These are phyloP conservation scores for Eupithecia insigniata DNA, from an alignment of 2,888 invertebrate species.

Conservation along the genomic window DNA sequence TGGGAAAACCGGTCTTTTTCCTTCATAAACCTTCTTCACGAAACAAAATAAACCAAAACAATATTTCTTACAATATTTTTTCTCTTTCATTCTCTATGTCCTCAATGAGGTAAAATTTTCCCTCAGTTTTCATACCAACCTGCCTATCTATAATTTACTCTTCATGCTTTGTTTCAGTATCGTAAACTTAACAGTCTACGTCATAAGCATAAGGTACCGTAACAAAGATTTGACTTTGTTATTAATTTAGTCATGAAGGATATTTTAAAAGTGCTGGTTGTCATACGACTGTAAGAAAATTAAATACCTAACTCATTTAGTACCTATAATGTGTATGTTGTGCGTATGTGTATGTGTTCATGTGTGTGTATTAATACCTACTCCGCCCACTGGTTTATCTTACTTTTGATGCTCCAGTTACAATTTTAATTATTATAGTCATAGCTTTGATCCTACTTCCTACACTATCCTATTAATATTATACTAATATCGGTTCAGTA, in stretches of 20 bases:
- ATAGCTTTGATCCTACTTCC: too few relatives aligned
- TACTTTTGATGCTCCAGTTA: neutral
- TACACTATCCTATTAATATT: too few relatives aligned
- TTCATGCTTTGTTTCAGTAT: neutral
- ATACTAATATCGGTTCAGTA: too few relatives aligned
- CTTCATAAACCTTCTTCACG: too few relatives aligned
- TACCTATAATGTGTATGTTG: too few relatives aligned
- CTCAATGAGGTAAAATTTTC: neutral
- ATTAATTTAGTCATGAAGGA: conserved; percentile 34
- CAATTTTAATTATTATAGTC: too few relatives aligned
- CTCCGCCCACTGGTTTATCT: neutral
- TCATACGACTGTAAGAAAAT: conserved; percentile 20
- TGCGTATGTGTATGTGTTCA: too few relatives aligned
- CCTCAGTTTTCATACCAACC: neutral
- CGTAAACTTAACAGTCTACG: neutral
- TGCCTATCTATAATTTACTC: neutral
- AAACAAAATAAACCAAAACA: too few relatives aligned
- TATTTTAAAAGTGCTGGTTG: conserved; percentile 17
- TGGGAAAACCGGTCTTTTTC: too few relatives aligned
- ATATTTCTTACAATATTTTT: too few relatives aligned
- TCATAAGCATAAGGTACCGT: neutral
- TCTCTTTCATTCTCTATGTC: too few relatives aligned
- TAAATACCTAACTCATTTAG: neutral
- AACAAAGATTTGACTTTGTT: neutral
- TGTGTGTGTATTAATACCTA: too few relatives aligned